A percentile compares a stretch with the other conserved stretches of the same genome.
Evolutionary conservation across 2,888 invertebrate species (phyloP).

Genomic region (Caenorhabditis uteleia): DNA sequence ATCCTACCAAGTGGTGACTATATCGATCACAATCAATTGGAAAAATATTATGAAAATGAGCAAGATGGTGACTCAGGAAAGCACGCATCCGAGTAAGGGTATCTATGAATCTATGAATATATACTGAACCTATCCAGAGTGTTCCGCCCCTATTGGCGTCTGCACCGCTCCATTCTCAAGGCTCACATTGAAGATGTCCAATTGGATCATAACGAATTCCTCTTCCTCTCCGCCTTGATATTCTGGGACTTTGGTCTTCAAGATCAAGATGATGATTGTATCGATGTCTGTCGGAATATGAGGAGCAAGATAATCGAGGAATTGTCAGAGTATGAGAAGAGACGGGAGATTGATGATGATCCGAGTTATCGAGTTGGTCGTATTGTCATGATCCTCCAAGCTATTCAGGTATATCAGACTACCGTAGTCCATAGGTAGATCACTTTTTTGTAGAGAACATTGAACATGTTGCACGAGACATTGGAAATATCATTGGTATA

Average conservation of each 20-base stretch:
- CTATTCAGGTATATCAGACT: too few relatives aligned
- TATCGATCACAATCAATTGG: constrained; percentile 15
- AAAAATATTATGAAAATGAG: constrained; percentile 21
- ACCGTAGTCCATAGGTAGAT: too few relatives aligned
- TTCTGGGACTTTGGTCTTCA: constrained; percentile 28
- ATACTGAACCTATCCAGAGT: constrained; percentile 15
- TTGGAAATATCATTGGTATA: constrained; percentile 30
- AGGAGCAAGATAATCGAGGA: constrained; percentile 17
- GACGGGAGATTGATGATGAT: constrained; percentile 19
- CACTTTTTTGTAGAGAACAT: constrained; percentile 4
- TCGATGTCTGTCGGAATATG: constrained; percentile 18
- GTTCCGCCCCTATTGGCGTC: constrained; percentile 21
- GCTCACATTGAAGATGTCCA: constrained; percentile 21
- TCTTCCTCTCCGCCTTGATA: constrained; percentile 12
- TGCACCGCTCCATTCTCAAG: constrained; percentile 11
- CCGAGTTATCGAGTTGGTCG: constrained; percentile 28
- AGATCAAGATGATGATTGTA: constrained; percentile 22
- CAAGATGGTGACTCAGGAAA: constrained; percentile 20
- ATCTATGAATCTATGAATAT: neutral
- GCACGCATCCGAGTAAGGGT: constrained; percentile 13
- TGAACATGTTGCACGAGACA: constrained; percentile 22
- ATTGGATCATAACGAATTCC: constrained; percentile 19
- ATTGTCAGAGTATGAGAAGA: constrained; percentile 30
- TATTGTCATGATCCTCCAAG: constrained; percentile 26
- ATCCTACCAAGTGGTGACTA: constrained; percentile 19